phyloP scores from a whole-genome alignment of 2,888 invertebrate genomes.

The Patella ulyssiponensis region DNA sequence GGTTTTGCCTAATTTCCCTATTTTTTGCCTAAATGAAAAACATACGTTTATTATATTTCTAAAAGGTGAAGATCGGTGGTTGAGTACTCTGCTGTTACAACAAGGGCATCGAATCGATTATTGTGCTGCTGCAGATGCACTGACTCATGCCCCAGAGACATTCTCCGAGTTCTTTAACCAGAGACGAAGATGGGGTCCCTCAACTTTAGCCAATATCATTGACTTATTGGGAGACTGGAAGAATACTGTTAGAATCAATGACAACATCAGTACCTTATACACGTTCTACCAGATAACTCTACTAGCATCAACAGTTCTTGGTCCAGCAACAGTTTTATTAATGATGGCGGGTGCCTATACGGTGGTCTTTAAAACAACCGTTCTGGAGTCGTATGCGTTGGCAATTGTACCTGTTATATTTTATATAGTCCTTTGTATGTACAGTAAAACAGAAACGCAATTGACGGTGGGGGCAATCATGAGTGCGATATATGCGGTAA shows the following conservation, averaged over 20 bases:
- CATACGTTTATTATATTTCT: constrained; percentile 4
- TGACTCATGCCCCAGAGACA: constrained; percentile 94
- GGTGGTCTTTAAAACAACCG: constrained; percentile 96
- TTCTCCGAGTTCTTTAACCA: constrained; percentile 89
- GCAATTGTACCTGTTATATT: constrained; percentile 91
- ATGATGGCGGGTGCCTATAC: constrained; percentile 99
- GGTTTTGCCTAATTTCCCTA: neutral
- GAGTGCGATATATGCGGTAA: constrained; percentile 91
- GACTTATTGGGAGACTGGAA: constrained; percentile 78
- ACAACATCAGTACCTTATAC: constrained; percentile 63
- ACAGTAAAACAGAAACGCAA: constrained; percentile 91
- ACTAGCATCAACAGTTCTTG: constrained; percentile 57
- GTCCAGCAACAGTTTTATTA: constrained; percentile 62
- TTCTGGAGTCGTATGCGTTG: constrained; percentile 95
- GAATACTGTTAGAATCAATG: constrained; percentile 57
- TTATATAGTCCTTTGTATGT: constrained; percentile 94
- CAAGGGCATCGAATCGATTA: constrained; percentile 98
- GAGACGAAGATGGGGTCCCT: constrained; percentile 97
- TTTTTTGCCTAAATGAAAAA: neutral
- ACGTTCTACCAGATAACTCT: constrained; percentile 61
- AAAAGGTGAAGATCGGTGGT: constrained; percentile 94
- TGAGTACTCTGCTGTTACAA: constrained; percentile 96
- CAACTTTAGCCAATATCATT: constrained; percentile 98
- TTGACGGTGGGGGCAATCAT: constrained; percentile 74
- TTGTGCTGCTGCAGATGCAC: constrained; percentile 97